Conservation (phyloP, 2,888 invertebrate species). For the Agriotes lineatus region DNA sequence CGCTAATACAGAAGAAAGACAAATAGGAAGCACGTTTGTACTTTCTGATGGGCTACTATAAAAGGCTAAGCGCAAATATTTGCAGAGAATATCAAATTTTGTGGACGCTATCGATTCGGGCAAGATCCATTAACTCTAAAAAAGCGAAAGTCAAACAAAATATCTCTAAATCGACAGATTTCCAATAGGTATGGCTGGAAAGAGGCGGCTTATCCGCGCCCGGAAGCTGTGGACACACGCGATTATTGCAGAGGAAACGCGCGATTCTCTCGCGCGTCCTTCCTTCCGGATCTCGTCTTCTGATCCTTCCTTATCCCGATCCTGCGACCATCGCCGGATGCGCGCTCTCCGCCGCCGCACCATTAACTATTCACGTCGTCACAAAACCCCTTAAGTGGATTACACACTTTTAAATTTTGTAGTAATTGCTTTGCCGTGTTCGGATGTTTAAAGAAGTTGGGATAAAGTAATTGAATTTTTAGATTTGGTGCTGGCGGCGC, state of each 20-base stretch:
- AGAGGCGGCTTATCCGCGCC: neutral
- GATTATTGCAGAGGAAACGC: slow-evolving; percentile 31
- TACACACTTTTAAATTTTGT: slow-evolving; percentile 59
- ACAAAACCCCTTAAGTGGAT: slow-evolving; percentile 61
- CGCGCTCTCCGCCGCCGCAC: slow-evolving; percentile 38
- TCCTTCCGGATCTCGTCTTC: slow-evolving; percentile 35
- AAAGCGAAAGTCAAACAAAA: neutral
- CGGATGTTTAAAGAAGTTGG: slow-evolving; percentile 47
- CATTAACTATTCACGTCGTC: slow-evolving; percentile 57
- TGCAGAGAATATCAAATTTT: too few relatives aligned
- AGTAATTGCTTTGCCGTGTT: slow-evolving; percentile 60
- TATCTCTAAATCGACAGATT: neutral
- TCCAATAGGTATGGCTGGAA: neutral
- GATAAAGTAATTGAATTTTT: slow-evolving; percentile 49
- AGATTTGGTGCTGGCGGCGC: slow-evolving; percentile 41
- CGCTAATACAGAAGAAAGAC: too few relatives aligned
- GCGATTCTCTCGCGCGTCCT: slow-evolving; percentile 15
- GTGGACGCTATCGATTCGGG: too few relatives aligned
- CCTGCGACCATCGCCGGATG: neutral
- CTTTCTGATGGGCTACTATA: too few relatives aligned
- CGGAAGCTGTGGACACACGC: slow-evolving; percentile 34
- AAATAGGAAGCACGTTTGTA: too few relatives aligned
- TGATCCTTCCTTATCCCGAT: slow-evolving; percentile 32
- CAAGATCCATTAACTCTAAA: neutral
- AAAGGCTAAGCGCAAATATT: too few relatives aligned